Conservation (phyloP, 2,797 vertebrate genomes). For the Phalanger gymnotis region DNA sequence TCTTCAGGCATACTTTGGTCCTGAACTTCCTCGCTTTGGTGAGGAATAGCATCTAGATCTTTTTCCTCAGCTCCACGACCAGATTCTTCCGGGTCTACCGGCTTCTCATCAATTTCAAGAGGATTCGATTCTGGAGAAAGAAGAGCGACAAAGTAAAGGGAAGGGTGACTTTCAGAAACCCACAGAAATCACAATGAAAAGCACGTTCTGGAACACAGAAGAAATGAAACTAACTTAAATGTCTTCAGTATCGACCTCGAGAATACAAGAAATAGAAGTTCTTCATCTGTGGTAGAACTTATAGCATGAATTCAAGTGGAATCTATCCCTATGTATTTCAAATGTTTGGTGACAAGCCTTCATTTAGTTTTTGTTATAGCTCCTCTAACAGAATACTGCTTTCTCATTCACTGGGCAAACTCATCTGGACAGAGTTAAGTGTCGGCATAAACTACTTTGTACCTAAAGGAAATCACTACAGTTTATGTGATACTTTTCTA, state of each 20-base stretch:
- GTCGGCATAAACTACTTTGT: neutral
- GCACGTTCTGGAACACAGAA: conserved; percentile 2
- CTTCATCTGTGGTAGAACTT: conserved; percentile 22
- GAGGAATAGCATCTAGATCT: conserved; percentile 76
- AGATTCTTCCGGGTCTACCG: conserved; percentile 83
- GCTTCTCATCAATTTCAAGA: conserved; percentile 91
- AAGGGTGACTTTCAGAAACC: neutral
- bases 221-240: neutral
- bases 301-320: conserved; percentile 8
- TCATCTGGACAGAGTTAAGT: neutral
- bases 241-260: neutral
- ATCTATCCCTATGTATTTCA: conserved; percentile 3
- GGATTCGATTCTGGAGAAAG: conserved; percentile 88
- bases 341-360: neutral
- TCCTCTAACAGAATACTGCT: neutral
- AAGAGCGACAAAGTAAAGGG: neutral
- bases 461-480: neutral
- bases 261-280: neutral
- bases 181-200: conserved; percentile 25
- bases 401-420: neutral
- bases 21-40: conserved; percentile 78
- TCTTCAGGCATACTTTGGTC: conserved; percentile 81
- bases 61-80: conserved; percentile 80
- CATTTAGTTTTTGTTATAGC: neutral
- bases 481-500: neutral